Conservation (phyloP, 2,888 invertebrate species). For the Macaria liturata region DNA sequence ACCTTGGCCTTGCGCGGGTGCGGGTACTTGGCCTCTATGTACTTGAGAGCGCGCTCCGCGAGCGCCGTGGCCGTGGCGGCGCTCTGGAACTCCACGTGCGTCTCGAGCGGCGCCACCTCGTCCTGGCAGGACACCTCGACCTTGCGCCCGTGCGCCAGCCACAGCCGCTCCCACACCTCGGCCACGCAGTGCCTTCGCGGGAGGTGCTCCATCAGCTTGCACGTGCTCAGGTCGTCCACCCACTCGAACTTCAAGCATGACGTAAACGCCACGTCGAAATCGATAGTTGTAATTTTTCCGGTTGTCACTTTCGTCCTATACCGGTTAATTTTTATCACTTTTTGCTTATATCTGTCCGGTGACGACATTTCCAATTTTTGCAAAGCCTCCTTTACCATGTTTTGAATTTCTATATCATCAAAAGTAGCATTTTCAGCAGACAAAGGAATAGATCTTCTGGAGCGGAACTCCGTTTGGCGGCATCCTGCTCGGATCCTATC, state of each 20-base stretch:
- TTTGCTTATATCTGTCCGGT: slow-evolving; percentile 63
- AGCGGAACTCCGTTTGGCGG: slow-evolving; percentile 32
- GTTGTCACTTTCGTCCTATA: slow-evolving; percentile 61
- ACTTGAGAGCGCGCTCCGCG: slow-evolving; percentile 64
- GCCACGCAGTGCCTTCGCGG: slow-evolving; percentile 68
- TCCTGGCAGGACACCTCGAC: slow-evolving; percentile 67
- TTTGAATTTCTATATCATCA: slow-evolving; percentile 54
- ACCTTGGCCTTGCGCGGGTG: slow-evolving; percentile 65
- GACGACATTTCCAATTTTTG: slow-evolving; percentile 67
- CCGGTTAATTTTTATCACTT: slow-evolving; percentile 61
- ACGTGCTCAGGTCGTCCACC: slow-evolving; percentile 60
- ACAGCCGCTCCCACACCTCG: slow-evolving; percentile 61
- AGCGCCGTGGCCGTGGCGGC: slow-evolving; percentile 58
- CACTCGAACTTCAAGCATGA: slow-evolving; percentile 70
- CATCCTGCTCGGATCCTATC: slow-evolving; percentile 47
- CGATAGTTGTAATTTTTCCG: slow-evolving; percentile 62
- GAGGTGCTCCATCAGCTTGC: slow-evolving; percentile 63
- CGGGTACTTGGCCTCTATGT: slow-evolving; percentile 74
- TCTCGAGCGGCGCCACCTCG: slow-evolving; percentile 61
- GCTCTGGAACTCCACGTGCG: slow-evolving; percentile 60
- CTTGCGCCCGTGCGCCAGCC: slow-evolving; percentile 58
- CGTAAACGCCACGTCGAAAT: slow-evolving; percentile 72
- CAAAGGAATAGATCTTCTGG: slow-evolving; percentile 47
- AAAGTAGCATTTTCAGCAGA: slow-evolving; percentile 42
- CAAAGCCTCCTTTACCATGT: slow-evolving; percentile 57